These are phyloP conservation scores for Melanocharis versteri DNA, from an alignment of 2,113 vertebrate species.

Conservation along the genomic window DNA sequence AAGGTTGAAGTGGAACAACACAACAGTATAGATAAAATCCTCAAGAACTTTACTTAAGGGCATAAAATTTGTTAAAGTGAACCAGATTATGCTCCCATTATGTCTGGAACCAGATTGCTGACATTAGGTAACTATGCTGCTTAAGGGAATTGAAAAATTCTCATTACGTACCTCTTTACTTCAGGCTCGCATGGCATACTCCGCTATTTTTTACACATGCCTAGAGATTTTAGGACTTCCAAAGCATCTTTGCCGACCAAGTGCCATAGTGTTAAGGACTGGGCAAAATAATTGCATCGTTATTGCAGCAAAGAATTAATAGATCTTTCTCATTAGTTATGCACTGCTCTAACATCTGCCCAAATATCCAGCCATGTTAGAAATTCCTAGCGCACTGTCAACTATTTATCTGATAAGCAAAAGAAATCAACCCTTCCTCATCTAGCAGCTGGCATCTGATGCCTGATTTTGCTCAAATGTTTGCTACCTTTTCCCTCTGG, in stretches of 20 bases:
- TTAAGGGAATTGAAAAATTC: not conserved
- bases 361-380: not conserved
- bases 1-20: not conserved
- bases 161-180: not conserved
- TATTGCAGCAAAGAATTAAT: not conserved
- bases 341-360: not conserved
- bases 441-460: not conserved
- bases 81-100: not conserved
- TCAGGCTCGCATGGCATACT: not conserved
- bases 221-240: not conserved
- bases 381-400: not conserved
- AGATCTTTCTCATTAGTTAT: not conserved
- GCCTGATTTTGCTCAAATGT: not conserved
- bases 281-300: not conserved
- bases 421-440: not conserved
- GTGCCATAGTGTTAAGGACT: not conserved
- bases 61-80: not conserved
- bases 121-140: not conserved
- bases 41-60: not conserved
- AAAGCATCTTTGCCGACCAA: not conserved
- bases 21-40: not conserved
- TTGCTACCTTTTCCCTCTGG: not conserved
- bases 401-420: not conserved
- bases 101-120: not conserved
- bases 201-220: not conserved